Percentiles rank a stretch among this genome's conserved stretches.
These are phyloP conservation scores for Perdita meconis DNA, from an alignment of 2,888 invertebrate species.

Conservation along the genomic window DNA sequence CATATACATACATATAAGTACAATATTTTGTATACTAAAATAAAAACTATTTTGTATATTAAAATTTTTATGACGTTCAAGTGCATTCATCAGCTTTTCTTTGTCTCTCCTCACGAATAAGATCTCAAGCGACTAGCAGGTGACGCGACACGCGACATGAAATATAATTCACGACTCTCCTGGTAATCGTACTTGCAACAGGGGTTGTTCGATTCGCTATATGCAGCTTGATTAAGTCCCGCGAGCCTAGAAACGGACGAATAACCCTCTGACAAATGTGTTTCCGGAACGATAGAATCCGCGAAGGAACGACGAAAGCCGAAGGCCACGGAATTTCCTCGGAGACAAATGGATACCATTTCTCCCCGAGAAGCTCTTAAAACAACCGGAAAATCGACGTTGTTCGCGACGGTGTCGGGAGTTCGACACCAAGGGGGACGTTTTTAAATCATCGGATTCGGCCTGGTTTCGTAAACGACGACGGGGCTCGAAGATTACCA, in stretches of 20 bases:
- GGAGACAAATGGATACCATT: constrained; percentile 16
- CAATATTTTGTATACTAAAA: too few species aligned
- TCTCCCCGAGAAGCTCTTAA: constrained; percentile 7
- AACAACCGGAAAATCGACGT: constrained; percentile 11
- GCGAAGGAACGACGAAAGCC: neutral
- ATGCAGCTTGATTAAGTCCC: neutral
- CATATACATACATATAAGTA: too few species aligned
- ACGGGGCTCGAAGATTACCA: constrained; percentile 12
- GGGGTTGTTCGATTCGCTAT: neutral
- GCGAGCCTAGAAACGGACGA: constrained; percentile 6
- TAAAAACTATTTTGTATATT: too few species aligned
- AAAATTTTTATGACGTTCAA: too few species aligned
- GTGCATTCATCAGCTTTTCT: too few species aligned
- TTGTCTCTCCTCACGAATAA: neutral
- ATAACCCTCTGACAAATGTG: neutral
- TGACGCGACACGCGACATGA: constrained; percentile 12
- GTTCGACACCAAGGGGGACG: neutral
- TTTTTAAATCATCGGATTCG: constrained; percentile 31
- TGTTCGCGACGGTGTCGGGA: neutral
- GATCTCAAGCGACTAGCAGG: neutral
- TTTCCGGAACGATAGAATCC: neutral
- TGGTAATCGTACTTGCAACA: neutral
- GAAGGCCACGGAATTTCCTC: neutral
- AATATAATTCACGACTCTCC: constrained; percentile 2
- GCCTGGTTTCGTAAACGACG: constrained; percentile 22